These are phyloP conservation scores for Brachypalpus laphriformis DNA, from an alignment of 2,888 invertebrate species.

Conservation along the genomic window DNA sequence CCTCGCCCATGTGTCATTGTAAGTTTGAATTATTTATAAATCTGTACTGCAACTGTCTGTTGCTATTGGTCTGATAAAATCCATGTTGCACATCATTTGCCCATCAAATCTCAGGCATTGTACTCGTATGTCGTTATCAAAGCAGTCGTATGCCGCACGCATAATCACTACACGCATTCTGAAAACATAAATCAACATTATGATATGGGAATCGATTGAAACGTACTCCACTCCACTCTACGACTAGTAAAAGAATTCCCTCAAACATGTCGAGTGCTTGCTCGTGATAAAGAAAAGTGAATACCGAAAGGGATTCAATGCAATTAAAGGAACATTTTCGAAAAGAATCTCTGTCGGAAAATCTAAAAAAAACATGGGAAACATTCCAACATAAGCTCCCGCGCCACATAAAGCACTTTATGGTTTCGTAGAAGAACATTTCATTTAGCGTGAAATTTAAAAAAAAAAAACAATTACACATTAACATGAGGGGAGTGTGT, in stretches of 20 bases:
- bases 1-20: conserved; percentile 42
- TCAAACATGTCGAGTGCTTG: conserved; percentile 2
- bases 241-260: not conserved
- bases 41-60: conserved; percentile 1
- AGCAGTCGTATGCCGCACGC: conserved; percentile 20
- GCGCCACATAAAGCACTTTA: conserved; percentile 27
- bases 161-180: conserved; percentile 36
- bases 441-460: conserved; percentile 19
- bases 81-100: conserved; percentile 27
- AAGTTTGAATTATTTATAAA: conserved; percentile 39
- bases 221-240: not conserved
- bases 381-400: conserved; percentile 20
- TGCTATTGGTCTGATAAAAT: conserved; percentile 13
- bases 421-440: conserved; percentile 14
- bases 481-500: conserved; percentile 11
- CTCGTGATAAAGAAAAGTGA: conserved; percentile 15
- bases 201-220: conserved; percentile 65
- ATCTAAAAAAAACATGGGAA: conserved; percentile 26
- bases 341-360: conserved; percentile 31
- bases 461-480: conserved; percentile 8
- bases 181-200: conserved; percentile 64
- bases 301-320: conserved; percentile 23
- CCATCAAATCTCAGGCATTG: conserved; percentile 8
- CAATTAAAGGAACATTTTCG: conserved; percentile 37
- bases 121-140: conserved; percentile 29